Base-by-base conservation (phyloP, 1,140 invertebrate species). In the Thaumetopoea pityocampa region DNA sequence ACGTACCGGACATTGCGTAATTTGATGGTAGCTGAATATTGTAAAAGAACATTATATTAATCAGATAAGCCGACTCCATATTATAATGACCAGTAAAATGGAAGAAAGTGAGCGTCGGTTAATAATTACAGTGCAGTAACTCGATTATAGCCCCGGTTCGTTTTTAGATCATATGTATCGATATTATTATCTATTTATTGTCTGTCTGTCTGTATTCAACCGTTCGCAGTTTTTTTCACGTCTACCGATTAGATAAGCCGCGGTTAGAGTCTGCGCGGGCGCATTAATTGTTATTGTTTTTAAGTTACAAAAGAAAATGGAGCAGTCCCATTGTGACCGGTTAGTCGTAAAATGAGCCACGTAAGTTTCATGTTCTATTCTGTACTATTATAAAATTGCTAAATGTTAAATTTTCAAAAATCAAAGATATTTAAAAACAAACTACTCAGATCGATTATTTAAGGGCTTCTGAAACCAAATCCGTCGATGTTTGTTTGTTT, bases 61-160 rank as follows among this genome's bases (percentile, higher is more conserved):
- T n/a, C 34, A 28, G 17, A 45, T 19, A 43, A 49, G 36, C 37
- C 30, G 8, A 11, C 28, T 51, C 47, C 51, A 59, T 9, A 45
- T 40, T 16, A 37, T 4, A 1, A 3, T 3, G 8, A 5, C 4
- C 29, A 7, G 16, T 32, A 18, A 12, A 44, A 28, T 22, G n/a
- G 34, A 43, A 51, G 41, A 49, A 51, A 56, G 47, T 46, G 41
- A 46, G 24, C 16, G 51, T 46, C 55, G 42, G 55, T 59, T 59
- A 53, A 54, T 46, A 54, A 59, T 59, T 58, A 44, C 46, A 6
- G 46, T 26, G 36, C 41, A 48, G 41, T 35, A 38, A 35, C 23
- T 44, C 36, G 22, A 41, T 43, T 33, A 26, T 24, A 40, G 22
- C 33, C 33, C 24, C 33, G 35, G 41, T 26, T 40, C 30, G 34